phyloP scores from a whole-genome alignment of 2,797 vertebrate genomes.

The Luscinia luscinia region DNA sequence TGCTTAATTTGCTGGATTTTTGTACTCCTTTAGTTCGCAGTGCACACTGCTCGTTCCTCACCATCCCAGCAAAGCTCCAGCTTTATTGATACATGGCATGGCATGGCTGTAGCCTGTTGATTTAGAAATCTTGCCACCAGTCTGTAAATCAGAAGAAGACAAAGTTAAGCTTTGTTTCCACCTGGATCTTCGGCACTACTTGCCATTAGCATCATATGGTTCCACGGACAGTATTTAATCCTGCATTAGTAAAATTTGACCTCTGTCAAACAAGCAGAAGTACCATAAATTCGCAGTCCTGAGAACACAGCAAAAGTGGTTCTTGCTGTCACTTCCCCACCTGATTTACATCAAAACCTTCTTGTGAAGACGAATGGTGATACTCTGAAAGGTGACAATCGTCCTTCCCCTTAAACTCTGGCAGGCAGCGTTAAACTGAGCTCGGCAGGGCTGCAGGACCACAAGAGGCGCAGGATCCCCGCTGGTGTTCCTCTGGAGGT shows the following conservation, averaged over 20 bases:
- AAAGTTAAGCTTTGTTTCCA: background rate
- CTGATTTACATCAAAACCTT: conserved; percentile 47
- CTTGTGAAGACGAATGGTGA: background rate
- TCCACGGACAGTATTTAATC: background rate
- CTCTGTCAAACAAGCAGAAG: background rate
- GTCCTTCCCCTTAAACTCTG: background rate
- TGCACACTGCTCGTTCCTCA: background rate
- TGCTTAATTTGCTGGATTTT: conserved; percentile 33
- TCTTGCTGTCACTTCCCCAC: background rate
- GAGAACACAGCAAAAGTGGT: background rate
- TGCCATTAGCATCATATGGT: background rate
- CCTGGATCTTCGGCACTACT: background rate
- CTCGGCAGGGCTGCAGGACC: background rate
- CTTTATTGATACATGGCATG: background rate
- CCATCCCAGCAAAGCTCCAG: background rate
- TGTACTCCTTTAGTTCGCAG: background rate
- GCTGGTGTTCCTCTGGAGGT: background rate
- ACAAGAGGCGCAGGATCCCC: background rate
- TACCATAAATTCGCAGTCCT: conserved; percentile 21
- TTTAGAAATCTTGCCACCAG: background rate
- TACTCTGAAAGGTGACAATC: background rate
- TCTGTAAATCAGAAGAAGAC: background rate
- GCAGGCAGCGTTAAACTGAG: background rate
- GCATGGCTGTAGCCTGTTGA: background rate
- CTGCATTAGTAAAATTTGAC: background rate